Conservation (phyloP, 53 echinoderm and acorn worm genomes). For the Patiria pectinifera region DNA sequence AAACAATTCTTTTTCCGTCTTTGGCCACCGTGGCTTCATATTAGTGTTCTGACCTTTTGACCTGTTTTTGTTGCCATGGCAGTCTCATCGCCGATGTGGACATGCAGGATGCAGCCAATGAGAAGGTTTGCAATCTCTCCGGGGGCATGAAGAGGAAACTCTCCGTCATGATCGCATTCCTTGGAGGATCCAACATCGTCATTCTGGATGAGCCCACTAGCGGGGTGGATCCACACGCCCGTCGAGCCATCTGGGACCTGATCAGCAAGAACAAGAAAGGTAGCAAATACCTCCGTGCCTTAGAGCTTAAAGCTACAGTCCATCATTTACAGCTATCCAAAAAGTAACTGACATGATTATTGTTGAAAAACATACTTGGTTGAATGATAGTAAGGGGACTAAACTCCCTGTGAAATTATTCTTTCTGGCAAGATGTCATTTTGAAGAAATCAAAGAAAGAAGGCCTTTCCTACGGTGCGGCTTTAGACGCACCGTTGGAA, state of each 20-base stretch:
- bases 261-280: constrained; percentile 90
- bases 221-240: constrained; percentile 91
- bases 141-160: constrained; percentile 97
- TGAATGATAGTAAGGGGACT: too few relatives aligned
- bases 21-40: neutral
- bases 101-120: constrained; percentile 62
- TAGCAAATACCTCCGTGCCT: neutral
- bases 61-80: neutral
- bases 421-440: too few relatives aligned
- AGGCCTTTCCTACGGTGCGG: too few relatives aligned
- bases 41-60: neutral
- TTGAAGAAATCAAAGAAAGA: too few relatives aligned
- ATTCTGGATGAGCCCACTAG: constrained; percentile 94
- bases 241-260: constrained; percentile 91
- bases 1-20: neutral
- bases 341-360: too few relatives aligned
- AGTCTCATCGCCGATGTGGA: constrained; percentile 81
- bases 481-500: too few relatives aligned
- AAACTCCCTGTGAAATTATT: too few relatives aligned
- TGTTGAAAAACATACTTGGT: too few relatives aligned
- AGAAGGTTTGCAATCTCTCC: constrained; percentile 74
- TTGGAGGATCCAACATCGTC: constrained; percentile 78
- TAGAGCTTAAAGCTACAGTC: too few relatives aligned
- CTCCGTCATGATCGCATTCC: constrained; percentile 82
- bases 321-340: too few relatives aligned